Base-by-base conservation (phyloP, 2,888 invertebrate species). In the Ophioninae sp. region DNA sequence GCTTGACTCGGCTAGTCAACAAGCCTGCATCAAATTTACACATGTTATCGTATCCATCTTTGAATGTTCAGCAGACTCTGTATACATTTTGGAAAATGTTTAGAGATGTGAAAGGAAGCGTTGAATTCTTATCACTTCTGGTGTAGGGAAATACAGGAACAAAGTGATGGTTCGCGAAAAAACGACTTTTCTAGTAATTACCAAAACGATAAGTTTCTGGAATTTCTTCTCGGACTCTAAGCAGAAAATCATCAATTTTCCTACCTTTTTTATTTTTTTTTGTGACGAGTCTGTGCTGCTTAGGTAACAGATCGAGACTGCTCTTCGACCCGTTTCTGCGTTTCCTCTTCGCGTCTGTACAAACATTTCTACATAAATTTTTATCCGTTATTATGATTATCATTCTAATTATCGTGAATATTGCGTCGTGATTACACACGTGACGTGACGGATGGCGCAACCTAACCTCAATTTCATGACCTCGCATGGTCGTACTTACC, bases 241-340 rank as follows among this genome's bases (percentile, higher is more conserved):
- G 56, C 8, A 3, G 6, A n/a, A 56, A 2, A n/a, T n/a, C n/a
- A n/a, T n/a, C 17, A 9, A 20, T 69, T 56, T 8, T 22, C 64
- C 61, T 86, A 91, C 92, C 90, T 86, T 88, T 90, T 65, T 91
- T 91, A 51, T 90, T 89, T 6, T 88, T 85, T 73, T 88, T 90
- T 0, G 88, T 87, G 7, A 86, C 78, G 22, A 91, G 84, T 63
- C 91, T 87, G 13, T 92, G 90, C 81, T 91, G 90, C 20, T 85
- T 65, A 9, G 93, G 92, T 75, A 93, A 91, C 61, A 92, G 83
- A 85, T 92, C 90, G 13, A 92, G 88, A 5, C 89, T 81, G 59
- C 93, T 92, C 41, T 84, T 81, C n/a, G 88, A 88, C 63, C 84
- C 88, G 90, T 92, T 86, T 90, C 92, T 88, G 91, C 92, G 85